Conservation (phyloP, 2,113 vertebrate species). For the Phasianus colchicus region DNA sequence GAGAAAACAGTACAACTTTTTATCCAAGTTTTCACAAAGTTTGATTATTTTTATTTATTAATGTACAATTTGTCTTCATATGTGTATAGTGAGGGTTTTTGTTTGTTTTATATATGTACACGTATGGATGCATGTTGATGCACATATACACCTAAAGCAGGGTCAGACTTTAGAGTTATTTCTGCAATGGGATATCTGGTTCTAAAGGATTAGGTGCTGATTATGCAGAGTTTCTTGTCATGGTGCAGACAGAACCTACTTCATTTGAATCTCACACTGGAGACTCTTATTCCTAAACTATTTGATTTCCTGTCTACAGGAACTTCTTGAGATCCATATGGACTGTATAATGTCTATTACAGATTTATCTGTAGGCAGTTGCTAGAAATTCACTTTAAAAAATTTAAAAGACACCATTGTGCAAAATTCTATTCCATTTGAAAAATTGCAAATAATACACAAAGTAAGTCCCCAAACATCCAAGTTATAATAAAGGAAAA, state of each 20-base stretch:
- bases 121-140: no score
- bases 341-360: background rate
- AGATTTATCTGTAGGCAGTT: background rate
- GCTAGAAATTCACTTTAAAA: background rate
- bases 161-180: background rate
- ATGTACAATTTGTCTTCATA: background rate
- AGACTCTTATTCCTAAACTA: background rate
- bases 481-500: background rate
- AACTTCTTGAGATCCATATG: background rate
- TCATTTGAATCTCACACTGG: background rate
- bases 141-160: background rate
- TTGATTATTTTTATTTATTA: background rate
- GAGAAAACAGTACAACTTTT: background rate
- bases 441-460: background rate
- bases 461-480: background rate
- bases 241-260: background rate
- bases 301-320: background rate
- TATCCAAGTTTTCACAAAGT: background rate
- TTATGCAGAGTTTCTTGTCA: background rate
- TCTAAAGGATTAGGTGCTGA: background rate
- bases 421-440: background rate
- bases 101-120: background rate
- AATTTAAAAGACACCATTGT: background rate
- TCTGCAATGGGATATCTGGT: background rate
- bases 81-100: fast-evolving